Evolutionary conservation across 1,140 invertebrate genomes (phyloP), one percentile per base, ranked within the genome.

Genomic region (Xylocopa sonorina): DNA sequence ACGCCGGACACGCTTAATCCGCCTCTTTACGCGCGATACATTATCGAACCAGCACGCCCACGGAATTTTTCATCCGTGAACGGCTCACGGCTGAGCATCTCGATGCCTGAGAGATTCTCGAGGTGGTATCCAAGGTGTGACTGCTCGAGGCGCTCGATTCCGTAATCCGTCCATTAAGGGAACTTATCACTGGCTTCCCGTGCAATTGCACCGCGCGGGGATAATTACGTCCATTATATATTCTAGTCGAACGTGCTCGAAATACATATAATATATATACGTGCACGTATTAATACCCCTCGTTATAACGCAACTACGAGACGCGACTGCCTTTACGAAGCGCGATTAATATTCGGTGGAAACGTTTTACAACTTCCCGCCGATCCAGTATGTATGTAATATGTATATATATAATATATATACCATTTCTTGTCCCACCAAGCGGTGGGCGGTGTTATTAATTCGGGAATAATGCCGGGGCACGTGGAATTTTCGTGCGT

Each of bases 21-120:
- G 69, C 66, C 74, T 85, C 55, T 85, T 85, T 85, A 84, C 82
- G 83, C 57, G 74, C 82, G 83, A 84, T 84, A 85, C 68, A 85
- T 85, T 85, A 81, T 81, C 79, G 63, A 78, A 38, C 38, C 51
- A 67, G 72, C 78, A 66, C 78, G 83, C 68, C 83, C 74, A 85
- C 64, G 48, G 69, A 78, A 84, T 84, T 84, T 81, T 85, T 81
- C 67, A 81, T 81, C 29, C 73, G 57, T 78, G 69, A 78, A 84
- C 29, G 34, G 66, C 24, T 27, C 51, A 50, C 51, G 46, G n/a
- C n/a, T 48, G 27, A 12, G 21, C 29, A 1, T 27, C 21, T 32
- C 9, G 41, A 46, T n/a, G 14, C 32, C 50, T n/a, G 34, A 53
- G 51, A 57, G 48, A 24, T 64, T 46, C 78, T 9, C 16, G 50